Conservation (phyloP, 2,113 vertebrate species). For the Colinus virginianus region DNA sequence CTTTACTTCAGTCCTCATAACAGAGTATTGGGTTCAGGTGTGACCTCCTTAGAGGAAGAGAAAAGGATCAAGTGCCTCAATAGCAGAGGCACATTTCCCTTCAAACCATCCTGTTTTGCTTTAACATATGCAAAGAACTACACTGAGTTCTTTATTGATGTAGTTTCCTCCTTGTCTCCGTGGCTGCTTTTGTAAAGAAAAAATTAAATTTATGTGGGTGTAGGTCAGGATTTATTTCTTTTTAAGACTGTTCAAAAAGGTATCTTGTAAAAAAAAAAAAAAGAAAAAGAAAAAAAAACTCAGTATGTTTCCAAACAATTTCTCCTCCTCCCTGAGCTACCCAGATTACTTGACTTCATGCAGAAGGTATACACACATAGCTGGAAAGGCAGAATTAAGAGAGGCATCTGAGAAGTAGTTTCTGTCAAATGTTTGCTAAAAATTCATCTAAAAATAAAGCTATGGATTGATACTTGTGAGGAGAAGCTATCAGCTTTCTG, state of each 20-base stretch:
- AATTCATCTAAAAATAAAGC: conserved; percentile 26
- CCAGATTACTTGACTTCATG: conserved; percentile 35
- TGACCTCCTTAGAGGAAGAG: background rate
- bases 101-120: background rate
- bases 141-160: no score
- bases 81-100: background rate
- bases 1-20: background rate
- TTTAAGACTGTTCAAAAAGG: background rate
- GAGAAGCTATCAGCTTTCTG: conserved; percentile 8
- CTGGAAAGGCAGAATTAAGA: conserved; percentile 15
- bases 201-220: background rate
- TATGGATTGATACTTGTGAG: background rate
- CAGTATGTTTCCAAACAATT: background rate
- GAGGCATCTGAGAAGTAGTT: conserved; percentile 23
- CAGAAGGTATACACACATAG: background rate
- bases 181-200: background rate
- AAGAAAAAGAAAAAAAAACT: no score
- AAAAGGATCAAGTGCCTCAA: background rate
- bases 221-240: background rate
- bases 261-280: background rate
- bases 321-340: background rate
- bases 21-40: no score
- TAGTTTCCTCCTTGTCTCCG: background rate
- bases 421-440: conserved; percentile 27
- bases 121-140: accelerated